Percentiles rank a stretch among this genome's conserved stretches.
These are phyloP conservation scores for Leucophora obtusa DNA, from an alignment of 2,888 invertebrate species.

Conservation along the genomic window DNA sequence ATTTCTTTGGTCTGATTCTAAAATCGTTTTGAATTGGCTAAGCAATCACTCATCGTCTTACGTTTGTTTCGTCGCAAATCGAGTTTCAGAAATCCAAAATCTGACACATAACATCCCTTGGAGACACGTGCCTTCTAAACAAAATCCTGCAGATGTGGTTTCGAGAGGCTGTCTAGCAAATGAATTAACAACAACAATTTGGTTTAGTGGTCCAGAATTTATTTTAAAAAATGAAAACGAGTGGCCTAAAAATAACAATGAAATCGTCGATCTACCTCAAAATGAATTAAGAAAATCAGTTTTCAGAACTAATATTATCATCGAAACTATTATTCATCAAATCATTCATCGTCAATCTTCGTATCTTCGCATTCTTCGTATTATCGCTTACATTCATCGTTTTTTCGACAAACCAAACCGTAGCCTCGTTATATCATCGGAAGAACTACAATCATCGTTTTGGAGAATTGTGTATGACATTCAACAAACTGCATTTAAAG, in stretches of 20 bases:
- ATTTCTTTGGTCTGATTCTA: conserved; percentile 54
- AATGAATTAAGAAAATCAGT: too few species aligned
- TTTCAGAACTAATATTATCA: too few species aligned
- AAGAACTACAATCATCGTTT: too few species aligned
- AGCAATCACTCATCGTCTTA: not conserved
- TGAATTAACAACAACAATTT: conserved; percentile 1
- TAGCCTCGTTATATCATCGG: too few species aligned
- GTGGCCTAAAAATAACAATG: not conserved
- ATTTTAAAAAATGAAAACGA: not conserved
- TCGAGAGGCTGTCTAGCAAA: not conserved
- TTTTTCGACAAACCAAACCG: too few species aligned
- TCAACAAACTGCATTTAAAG: too few species aligned
- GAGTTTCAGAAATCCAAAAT: conserved; percentile 40
- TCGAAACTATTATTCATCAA: too few species aligned
- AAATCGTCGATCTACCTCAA: conserved; percentile 1
- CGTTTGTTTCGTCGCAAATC: not conserved
- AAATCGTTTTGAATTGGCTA: not conserved
- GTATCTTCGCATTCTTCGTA: too few species aligned
- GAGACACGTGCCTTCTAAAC: not conserved
- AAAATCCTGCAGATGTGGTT: conserved; percentile 1
- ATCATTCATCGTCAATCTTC: too few species aligned
- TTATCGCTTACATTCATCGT: too few species aligned
- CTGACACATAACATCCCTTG: not conserved
- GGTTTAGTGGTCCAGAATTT: conserved; percentile 2
- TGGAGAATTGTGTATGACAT: too few species aligned